phyloP scores from a whole-genome alignment of 2,888 invertebrate genomes.

The Gisinianus flammeolus region DNA sequence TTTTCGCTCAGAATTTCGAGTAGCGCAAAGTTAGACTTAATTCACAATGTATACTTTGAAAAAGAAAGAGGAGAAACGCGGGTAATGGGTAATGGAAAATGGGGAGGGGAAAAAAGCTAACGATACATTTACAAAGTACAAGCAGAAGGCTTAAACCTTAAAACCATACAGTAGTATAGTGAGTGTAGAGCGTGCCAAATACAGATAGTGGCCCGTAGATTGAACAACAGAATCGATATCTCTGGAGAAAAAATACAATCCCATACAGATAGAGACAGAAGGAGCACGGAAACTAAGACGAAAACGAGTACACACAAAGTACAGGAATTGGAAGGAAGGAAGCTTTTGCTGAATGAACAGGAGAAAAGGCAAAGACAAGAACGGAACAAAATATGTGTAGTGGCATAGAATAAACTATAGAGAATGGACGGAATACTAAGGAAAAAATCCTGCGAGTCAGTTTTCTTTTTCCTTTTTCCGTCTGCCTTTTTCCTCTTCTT shows the following conservation, averaged over 20 bases:
- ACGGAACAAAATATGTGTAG: background rate
- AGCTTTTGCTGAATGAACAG: background rate
- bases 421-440: background rate
- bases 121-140: background rate
- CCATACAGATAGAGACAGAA: background rate
- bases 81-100: background rate
- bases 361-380: background rate
- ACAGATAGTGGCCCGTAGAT: too few relatives aligned
- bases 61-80: background rate
- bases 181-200: background rate
- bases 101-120: background rate
- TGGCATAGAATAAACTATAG: background rate
- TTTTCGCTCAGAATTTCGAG: too few relatives aligned
- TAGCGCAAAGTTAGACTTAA: too few relatives aligned
- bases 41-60: background rate
- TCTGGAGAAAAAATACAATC: background rate
- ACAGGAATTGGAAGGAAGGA: background rate
- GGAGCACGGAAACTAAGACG: background rate
- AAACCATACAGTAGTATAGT: background rate
- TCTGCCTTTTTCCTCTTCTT: background rate
- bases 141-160: background rate
- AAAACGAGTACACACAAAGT: background rate
- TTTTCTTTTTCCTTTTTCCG: background rate
- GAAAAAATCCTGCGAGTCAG: background rate
- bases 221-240: background rate